A percentile compares a stretch with the other conserved stretches of the same genome.
Conservation (phyloP, 1,140 invertebrate genomes). For the Colletes gigas region DNA sequence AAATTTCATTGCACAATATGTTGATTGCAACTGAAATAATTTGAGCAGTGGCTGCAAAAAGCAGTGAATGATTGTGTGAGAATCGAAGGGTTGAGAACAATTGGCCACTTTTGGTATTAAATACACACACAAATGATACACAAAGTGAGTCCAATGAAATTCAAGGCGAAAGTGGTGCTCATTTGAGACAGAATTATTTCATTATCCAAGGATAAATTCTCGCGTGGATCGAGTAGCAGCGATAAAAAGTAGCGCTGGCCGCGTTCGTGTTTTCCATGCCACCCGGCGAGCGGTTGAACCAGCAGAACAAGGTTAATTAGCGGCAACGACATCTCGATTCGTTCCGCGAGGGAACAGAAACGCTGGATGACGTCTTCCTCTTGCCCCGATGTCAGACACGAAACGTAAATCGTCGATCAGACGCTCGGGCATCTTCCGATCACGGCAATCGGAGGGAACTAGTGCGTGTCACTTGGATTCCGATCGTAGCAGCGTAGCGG, state of each 20-base stretch:
- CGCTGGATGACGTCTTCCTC: background rate
- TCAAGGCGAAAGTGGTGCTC: no score
- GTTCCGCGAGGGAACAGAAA: background rate
- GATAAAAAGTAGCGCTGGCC: background rate
- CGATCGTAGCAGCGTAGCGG: background rate
- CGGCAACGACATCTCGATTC: background rate
- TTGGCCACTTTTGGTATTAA: no score
- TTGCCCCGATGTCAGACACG: background rate
- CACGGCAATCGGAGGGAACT: background rate
- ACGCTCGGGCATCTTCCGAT: background rate
- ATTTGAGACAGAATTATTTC: no score
- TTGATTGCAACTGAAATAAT: no score
- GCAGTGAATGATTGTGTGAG: no score
- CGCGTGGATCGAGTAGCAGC: no score
- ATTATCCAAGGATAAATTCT: no score
- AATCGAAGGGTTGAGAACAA: no score
- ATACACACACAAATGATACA: no score
- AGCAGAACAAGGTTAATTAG: slow-evolving; percentile 10
- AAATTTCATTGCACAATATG: no score
- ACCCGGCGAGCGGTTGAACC: background rate
- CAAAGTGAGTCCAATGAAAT: no score
- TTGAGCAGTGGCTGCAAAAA: no score
- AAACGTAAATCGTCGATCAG: slow-evolving; percentile 18
- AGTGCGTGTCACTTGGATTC: slow-evolving; percentile 36
- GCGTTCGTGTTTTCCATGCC: background rate